A percentile compares a stretch with the other conserved stretches of the same genome.
phyloP scores from a whole-genome alignment of 2,113 vertebrate species.

The Pollimyrus isidori region DNA sequence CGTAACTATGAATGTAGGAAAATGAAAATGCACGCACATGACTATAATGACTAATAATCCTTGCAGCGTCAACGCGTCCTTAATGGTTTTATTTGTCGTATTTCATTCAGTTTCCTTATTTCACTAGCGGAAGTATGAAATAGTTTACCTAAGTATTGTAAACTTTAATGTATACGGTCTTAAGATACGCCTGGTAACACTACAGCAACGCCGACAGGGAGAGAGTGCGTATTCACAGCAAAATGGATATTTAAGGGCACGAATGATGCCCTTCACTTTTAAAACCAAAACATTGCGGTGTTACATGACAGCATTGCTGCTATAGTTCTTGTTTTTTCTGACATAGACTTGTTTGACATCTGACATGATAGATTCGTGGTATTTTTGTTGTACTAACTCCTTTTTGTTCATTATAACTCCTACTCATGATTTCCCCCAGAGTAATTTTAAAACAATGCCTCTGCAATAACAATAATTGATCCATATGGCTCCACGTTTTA shows the following conservation, averaged over 20 bases:
- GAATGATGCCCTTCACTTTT: background rate
- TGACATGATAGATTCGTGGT: background rate
- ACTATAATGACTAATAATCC: background rate
- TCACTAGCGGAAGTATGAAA: background rate
- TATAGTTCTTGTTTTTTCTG: background rate
- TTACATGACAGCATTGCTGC: background rate
- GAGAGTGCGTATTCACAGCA: background rate
- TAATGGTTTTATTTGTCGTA: background rate
- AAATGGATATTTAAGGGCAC: background rate
- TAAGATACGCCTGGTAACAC: background rate
- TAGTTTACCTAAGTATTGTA: background rate
- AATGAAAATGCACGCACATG: background rate
- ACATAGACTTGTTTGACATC: background rate
- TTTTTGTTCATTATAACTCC: background rate
- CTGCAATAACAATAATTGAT: background rate
- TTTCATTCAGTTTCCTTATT: background rate
- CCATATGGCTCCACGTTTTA: background rate
- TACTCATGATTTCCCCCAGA: background rate
- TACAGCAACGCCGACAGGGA: background rate
- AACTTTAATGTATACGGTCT: background rate
- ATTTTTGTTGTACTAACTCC: background rate
- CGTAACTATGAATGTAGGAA: background rate
- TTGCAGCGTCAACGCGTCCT: background rate
- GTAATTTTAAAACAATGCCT: background rate
- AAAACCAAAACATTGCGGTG: background rate